Evolutionary conservation across 2,113 vertebrate species (phyloP).

Genomic region (Garra rufa): DNA sequence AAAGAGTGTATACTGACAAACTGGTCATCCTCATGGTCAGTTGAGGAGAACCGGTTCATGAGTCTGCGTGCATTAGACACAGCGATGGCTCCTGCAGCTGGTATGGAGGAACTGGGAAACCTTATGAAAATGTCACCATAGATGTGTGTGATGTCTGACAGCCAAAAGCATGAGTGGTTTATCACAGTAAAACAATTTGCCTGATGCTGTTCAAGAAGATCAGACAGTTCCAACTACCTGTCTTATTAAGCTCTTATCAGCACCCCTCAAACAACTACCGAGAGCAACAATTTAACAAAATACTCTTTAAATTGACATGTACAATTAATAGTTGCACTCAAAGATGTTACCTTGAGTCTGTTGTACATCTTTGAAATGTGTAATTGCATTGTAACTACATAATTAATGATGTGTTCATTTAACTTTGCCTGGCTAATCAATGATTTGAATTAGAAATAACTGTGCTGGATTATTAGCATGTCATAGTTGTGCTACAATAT

Average conservation of each 20-base stretch:
- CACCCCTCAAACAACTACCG: not conserved
- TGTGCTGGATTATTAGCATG: not conserved
- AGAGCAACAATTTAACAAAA: not conserved
- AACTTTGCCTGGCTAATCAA: not conserved
- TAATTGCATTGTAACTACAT: not conserved
- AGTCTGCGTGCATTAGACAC: slow-evolving; percentile 86
- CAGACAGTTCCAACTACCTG: no score
- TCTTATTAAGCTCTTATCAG: no score
- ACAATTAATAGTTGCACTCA: not conserved
- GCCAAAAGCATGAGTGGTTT: not conserved
- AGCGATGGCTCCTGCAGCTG: slow-evolving; percentile 87
- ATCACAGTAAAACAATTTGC: no score
- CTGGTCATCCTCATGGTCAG: slow-evolving; percentile 79
- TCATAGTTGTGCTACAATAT: no score
- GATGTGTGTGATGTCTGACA: slow-evolving; percentile 86
- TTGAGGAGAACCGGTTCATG: slow-evolving; percentile 83
- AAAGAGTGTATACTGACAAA: slow-evolving; percentile 92
- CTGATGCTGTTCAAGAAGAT: not conserved
- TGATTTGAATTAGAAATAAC: not conserved
- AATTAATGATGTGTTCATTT: not conserved
- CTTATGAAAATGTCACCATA: slow-evolving; percentile 84
- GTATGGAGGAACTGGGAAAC: slow-evolving; percentile 79
- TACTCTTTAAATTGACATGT: not conserved
- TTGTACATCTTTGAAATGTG: not conserved
- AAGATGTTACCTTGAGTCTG: not conserved